These are phyloP conservation scores for Rana temporaria DNA, from an alignment of 2,113 vertebrate species.

Conservation along the genomic window DNA sequence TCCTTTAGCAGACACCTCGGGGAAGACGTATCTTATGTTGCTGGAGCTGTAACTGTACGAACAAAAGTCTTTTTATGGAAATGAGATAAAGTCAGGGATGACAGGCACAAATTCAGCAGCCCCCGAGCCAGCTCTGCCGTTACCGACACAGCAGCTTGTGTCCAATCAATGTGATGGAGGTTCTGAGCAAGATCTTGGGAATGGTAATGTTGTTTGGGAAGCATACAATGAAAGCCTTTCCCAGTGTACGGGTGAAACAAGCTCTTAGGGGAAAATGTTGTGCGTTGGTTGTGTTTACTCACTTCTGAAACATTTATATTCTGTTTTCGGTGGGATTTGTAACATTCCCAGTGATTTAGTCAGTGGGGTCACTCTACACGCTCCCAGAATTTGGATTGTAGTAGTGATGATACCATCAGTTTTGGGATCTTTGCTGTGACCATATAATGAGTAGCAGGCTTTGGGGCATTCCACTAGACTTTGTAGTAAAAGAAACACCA, in stretches of 20 bases:
- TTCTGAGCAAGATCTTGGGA: neutral
- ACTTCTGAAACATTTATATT: neutral
- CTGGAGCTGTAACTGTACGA: slow-evolving; percentile 24
- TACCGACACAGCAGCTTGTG: slow-evolving; percentile 22
- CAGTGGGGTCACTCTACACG: too few species aligned
- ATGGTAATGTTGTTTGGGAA: slow-evolving; percentile 31
- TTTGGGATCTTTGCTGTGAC: too few species aligned
- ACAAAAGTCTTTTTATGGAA: slow-evolving; percentile 48
- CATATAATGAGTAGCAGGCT: too few species aligned
- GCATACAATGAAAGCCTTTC: slow-evolving; percentile 21
- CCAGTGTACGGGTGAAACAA: neutral
- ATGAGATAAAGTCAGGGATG: slow-evolving; percentile 44
- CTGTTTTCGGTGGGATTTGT: neutral
- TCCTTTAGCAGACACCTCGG: slow-evolving; percentile 28
- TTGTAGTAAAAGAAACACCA: too few species aligned
- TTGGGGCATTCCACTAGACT: too few species aligned
- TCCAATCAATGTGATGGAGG: slow-evolving; percentile 46
- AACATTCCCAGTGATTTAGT: neutral
- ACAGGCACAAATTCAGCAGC: slow-evolving; percentile 36
- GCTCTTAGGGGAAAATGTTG: neutral
- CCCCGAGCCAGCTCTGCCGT: slow-evolving; percentile 20
- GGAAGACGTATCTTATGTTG: slow-evolving; percentile 42
- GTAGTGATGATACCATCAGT: too few species aligned
- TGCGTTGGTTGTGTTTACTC: slow-evolving; percentile 8
- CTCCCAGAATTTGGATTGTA: too few species aligned